A percentile compares a stretch with the other conserved stretches of the same genome.
These are phyloP conservation scores for Paratrypauchen microcephalus DNA, from an alignment of 2,797 vertebrate genomes.

Conservation along the genomic window DNA sequence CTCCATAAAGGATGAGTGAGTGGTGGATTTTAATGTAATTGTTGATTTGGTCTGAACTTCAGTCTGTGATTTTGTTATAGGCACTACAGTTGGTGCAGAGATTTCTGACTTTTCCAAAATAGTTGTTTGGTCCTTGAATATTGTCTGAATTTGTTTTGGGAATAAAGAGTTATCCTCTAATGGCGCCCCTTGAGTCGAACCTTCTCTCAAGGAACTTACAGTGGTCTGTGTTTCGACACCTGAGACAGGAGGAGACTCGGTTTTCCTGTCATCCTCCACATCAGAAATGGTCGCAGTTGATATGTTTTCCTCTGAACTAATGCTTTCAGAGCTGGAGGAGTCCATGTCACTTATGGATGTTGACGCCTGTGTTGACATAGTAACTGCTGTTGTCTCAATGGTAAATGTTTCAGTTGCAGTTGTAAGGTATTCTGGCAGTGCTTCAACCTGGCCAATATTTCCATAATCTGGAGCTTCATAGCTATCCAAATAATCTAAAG, in stretches of 20 bases:
- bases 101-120: constrained; percentile 38
- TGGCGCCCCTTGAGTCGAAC: constrained; percentile 33
- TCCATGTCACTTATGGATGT: neutral
- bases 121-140: constrained; percentile 60
- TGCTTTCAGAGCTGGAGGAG: constrained; percentile 33
- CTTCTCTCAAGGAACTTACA: constrained; percentile 14
- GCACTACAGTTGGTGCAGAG: constrained; percentile 23
- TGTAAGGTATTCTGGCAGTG: constrained; percentile 10
- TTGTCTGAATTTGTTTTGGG: constrained; percentile 54
- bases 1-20: constrained; percentile 24
- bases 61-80: constrained; percentile 32
- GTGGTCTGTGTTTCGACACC: constrained; percentile 14
- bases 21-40: constrained; percentile 18
- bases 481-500: neutral
- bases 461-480: constrained; percentile 13
- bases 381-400: constrained; percentile 15
- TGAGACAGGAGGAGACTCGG: constrained; percentile 16
- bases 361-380: constrained; percentile 18
- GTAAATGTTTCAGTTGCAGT: constrained; percentile 26
- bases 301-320: constrained; percentile 39
- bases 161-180: constrained; percentile 28
- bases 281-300: constrained; percentile 12
- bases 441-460: constrained; percentile 12
- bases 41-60: constrained; percentile 35
- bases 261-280: constrained; percentile 8